These are phyloP conservation scores for Acanthisitta chloris DNA, from an alignment of 2,113 vertebrate species.

Conservation along the genomic window DNA sequence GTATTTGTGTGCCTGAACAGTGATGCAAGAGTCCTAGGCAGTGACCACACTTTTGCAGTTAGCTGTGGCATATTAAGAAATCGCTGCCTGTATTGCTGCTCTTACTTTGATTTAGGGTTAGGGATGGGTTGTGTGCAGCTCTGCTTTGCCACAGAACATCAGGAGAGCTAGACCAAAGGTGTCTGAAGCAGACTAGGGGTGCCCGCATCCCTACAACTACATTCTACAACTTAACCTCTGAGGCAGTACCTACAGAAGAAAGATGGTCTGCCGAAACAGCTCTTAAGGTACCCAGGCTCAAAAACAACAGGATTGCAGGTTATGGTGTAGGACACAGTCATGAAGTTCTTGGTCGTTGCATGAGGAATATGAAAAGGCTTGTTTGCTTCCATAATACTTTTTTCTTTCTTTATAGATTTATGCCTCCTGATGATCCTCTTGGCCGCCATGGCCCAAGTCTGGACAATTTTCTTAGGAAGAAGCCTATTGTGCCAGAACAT, in stretches of 20 bases:
- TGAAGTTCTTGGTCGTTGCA: background rate
- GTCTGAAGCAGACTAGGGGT: background rate
- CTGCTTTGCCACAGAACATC: background rate
- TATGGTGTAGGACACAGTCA: background rate
- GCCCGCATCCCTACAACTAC: too few relatives aligned
- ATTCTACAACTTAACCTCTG: background rate
- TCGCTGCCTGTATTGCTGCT: background rate
- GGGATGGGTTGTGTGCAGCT: background rate
- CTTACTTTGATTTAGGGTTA: background rate
- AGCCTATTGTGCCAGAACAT: constrained; percentile 91
- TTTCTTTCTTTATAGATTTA: constrained; percentile 80
- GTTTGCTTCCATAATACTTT: background rate
- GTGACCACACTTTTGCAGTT: background rate
- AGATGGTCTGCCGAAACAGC: background rate
- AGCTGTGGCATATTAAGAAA: background rate
- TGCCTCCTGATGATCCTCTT: constrained; percentile 97
- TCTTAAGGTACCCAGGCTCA: background rate
- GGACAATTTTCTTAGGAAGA: constrained; percentile 96
- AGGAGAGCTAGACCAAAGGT: background rate
- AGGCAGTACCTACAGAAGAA: background rate
- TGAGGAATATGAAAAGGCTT: background rate
- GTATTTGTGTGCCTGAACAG: background rate
- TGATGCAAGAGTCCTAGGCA: background rate
- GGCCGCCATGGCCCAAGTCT: constrained; percentile 94
- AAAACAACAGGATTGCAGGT: background rate